phyloP scores from a whole-genome alignment of 2,888 invertebrate species.

The Glaucopsyche alexis region DNA sequence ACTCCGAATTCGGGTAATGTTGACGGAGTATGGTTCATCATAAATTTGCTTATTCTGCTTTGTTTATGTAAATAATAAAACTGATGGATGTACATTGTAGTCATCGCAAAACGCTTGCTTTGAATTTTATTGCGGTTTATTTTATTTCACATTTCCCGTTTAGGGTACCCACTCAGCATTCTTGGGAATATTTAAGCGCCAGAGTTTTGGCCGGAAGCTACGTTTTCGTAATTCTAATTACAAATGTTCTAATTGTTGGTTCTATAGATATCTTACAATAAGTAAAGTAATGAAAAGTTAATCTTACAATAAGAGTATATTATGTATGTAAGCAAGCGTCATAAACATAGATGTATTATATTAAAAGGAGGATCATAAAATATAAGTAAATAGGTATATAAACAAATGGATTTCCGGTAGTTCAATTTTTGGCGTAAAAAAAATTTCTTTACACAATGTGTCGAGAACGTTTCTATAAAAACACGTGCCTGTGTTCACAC shows the following conservation, averaged over 20 bases:
- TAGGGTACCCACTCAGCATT: background rate
- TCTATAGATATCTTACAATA: too few species aligned
- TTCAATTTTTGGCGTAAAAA: too few species aligned
- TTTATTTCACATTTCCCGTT: background rate
- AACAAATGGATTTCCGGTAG: background rate
- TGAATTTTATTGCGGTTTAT: constrained; percentile 1
- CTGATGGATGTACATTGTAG: background rate
- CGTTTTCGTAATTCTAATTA: background rate
- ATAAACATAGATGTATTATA: too few species aligned
- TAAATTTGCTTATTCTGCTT: background rate
- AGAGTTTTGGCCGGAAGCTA: background rate
- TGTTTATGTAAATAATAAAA: background rate
- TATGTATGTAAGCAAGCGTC: too few species aligned
- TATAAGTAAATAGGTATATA: too few species aligned
- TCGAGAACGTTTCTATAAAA: background rate
- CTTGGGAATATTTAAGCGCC: background rate
- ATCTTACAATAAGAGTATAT: too few species aligned
- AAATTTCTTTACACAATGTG: too few species aligned
- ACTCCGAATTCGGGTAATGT: background rate
- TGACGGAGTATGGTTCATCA: background rate
- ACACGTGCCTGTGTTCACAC: background rate
- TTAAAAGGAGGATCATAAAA: too few species aligned
- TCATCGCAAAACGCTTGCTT: background rate
- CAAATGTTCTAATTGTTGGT: too few species aligned
- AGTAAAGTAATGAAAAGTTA: too few species aligned